phyloP scores from a whole-genome alignment of 2,888 invertebrate species.

The Stegana nigrithorax region DNA sequence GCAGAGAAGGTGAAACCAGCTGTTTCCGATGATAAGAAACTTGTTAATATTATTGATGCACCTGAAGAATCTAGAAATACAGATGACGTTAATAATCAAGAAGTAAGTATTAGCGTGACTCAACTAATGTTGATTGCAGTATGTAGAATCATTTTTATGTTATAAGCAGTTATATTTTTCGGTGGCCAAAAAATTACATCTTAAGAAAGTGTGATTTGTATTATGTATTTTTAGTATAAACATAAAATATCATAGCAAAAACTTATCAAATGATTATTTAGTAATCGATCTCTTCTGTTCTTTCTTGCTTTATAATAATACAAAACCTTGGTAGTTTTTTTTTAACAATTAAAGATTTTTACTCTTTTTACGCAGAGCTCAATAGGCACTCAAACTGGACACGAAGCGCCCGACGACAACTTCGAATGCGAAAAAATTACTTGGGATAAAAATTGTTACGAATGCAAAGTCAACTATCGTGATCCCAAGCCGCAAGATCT shows the following conservation, averaged over 20 bases:
- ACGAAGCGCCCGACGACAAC: constrained; percentile 76
- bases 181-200: too few relatives aligned
- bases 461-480: constrained; percentile 90
- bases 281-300: constrained; percentile 2
- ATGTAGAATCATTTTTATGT: too few relatives aligned
- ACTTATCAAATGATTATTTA: constrained; percentile 33
- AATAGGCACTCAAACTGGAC: constrained; percentile 88
- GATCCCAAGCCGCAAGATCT: constrained; percentile 93
- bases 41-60: constrained; percentile 50
- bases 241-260: constrained; percentile 30
- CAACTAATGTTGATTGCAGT: background rate
- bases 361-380: constrained; percentile 72
- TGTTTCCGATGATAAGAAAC: constrained; percentile 58
- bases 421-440: constrained; percentile 80
- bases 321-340: too few relatives aligned
- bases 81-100: background rate
- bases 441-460: constrained; percentile 88
- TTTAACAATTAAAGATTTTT: background rate
- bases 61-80: background rate
- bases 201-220: too few relatives aligned
- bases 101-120: background rate
- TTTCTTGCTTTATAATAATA: background rate
- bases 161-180: too few relatives aligned
- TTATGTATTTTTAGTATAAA: too few relatives aligned
- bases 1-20: too few relatives aligned